Evolutionary conservation across 2,888 invertebrate genomes (phyloP), one percentile per base, ranked within the genome.

Genomic region (Frankliniella fusca): DNA sequence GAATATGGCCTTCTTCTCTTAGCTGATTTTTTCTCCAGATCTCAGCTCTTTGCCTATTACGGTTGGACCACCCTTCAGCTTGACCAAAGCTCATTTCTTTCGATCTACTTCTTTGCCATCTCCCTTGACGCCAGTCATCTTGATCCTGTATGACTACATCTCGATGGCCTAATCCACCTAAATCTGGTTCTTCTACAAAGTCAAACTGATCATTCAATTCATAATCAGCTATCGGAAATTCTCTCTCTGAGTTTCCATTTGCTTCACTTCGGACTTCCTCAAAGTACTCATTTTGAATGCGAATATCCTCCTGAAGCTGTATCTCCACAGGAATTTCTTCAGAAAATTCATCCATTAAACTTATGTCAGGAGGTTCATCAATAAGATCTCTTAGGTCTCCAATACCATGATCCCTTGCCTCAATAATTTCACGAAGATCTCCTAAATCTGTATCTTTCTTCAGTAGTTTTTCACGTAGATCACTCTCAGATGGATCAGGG

Each of bases 291-390:
- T 76, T 76, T 9, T 27, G 9, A 76, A 76, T 27, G 12, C 12
- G n/a, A 10, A 76, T 76, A 27, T 76, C 70, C 27, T 76, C 70
- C 10, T 23, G 23, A n/a, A 76, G n/a, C 23, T 23, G 11, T 10
- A 23, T 27, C 11, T 76, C 70, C 12, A 12, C 70, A 76, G 27
- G 12, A 23, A 23, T 27, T 27, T 76, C 70, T 27, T 76, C 70
- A 27, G 70, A 27, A 27, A 76, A 76, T 76, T 76, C 70, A 76
- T 27, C 70, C 70, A 76, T 76, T 27, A 76, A 27, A 76, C 70
- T 76, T 27, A 76, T 76, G 27, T 76, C 70, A 23, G 70, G 70
- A 11, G 70, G 23, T 23, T 76, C 38, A 38, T 38, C 70, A 23
- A 76, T 76, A 27, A 76, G 12, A 27, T 76, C 70, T 76, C 70